Evolutionary conservation across 2,113 vertebrate species (phyloP), one percentile per base, ranked within the genome.

Genomic region (Cebus imitator): DNA sequence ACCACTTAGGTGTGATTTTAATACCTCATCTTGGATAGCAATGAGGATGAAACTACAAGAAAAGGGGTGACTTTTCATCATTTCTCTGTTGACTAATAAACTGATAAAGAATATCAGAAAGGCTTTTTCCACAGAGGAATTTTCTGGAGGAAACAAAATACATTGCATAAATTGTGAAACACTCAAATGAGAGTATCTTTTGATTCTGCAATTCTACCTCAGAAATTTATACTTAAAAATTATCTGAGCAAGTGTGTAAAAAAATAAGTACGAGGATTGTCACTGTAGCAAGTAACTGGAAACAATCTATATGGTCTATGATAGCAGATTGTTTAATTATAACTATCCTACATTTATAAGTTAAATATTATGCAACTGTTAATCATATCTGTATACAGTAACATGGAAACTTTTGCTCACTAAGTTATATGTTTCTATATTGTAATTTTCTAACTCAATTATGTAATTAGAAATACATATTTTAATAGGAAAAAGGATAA

Each of bases 371-470:
- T 40, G 4, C 21, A 75, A 89, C 17, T 90, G 16, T 52, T 82
- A 90, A 68, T 83, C 4, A 43, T 18, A 68, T 73, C 73, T 76
- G n/a, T 52, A 81, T 17, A 75, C 12, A 93, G 23, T 20, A 43
- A 95, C 23, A 79, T 10, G 17, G 37, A 76, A 72, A 87, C 55
- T 75, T 95, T 91, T 75, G 81, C 10, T 91, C 70, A 21, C 1
- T 83, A 88, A 57, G 61, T 52, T 93, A 81, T 45, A 76, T n/a
- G 55, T 72, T 75, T 76, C 27, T 40, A 32, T 78, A 61, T 64
- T 75, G 90, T 68, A 68, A 81, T 81, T 81, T 88, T 93, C 35
- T 64, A 93, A 81, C 37, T 88, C 75, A 91, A 85, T 61, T 79
- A 88, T 45, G 8, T 88, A 76, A 61, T 40, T 85, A 55, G 57